phyloP scores from a whole-genome alignment of 2,888 invertebrate species.

The Cheilosia vulpina region DNA sequence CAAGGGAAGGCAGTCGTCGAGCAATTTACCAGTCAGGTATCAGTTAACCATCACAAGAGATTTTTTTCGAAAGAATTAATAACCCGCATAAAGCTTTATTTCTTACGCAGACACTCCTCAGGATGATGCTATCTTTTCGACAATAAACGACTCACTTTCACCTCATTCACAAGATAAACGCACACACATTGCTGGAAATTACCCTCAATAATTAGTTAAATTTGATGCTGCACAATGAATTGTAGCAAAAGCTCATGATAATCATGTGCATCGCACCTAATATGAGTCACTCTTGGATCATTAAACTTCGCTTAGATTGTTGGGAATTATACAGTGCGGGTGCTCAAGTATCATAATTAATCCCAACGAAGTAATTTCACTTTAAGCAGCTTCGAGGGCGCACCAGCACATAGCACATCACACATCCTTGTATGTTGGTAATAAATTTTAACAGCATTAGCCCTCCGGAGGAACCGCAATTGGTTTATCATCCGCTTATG shows the following conservation, averaged over 20 bases:
- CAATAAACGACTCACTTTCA: conserved; percentile 7
- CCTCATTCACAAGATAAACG: conserved; percentile 6
- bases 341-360: conserved; percentile 70
- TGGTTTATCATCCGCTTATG: conserved; percentile 49
- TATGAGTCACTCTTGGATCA: conserved; percentile 27
- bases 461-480: conserved; percentile 47
- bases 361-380: conserved; percentile 48
- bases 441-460: conserved; percentile 60
- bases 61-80: too few species aligned
- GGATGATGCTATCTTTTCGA: neutral
- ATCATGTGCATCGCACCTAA: conserved; percentile 7
- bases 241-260: neutral
- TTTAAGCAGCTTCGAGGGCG: conserved; percentile 35
- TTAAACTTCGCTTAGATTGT: conserved; percentile 54
- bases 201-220: conserved; percentile 33
- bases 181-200: conserved; percentile 23
- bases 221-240: conserved; percentile 30
- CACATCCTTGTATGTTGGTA: conserved; percentile 30
- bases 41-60: too few species aligned
- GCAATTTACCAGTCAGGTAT: too few species aligned
- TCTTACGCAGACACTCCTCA: too few species aligned
- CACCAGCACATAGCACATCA: neutral
- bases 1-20: too few species aligned
- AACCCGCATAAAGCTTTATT: too few species aligned
- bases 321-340: conserved; percentile 30